A percentile compares a stretch with the other conserved stretches of the same genome.
Evolutionary conservation across 2,797 vertebrate species (phyloP).

Genomic region (Tamandua tetradactyla): DNA sequence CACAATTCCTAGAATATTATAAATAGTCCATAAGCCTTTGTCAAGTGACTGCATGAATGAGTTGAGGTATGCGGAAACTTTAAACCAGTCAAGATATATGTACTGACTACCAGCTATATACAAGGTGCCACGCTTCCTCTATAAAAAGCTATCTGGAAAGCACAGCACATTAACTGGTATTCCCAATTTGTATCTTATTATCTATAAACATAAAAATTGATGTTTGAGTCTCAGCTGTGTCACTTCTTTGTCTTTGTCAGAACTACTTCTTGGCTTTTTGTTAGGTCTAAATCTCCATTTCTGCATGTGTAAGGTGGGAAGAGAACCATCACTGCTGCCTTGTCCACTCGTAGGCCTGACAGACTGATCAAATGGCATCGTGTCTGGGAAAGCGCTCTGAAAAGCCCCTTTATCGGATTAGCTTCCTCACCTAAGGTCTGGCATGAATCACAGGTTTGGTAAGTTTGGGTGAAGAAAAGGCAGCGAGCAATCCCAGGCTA

Average conservation of each 20-base stretch:
- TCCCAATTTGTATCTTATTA: not conserved
- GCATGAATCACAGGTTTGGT: not conserved
- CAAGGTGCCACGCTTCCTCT: not conserved
- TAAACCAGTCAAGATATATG: not conserved
- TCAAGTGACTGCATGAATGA: not conserved
- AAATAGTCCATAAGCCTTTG: not conserved
- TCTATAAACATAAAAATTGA: not conserved
- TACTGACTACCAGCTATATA: not conserved
- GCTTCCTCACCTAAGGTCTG: not conserved
- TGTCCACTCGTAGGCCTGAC: not conserved
- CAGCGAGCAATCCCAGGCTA: not conserved
- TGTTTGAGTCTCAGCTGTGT: not conserved
- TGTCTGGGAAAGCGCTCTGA: not conserved
- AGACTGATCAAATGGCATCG: not conserved
- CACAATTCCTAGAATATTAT: not conserved
- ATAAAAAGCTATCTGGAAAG: not conserved
- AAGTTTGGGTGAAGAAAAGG: not conserved
- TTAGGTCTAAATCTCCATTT: not conserved
- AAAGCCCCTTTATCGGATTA: not conserved
- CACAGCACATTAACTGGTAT: not conserved
- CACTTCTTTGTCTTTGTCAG: not conserved
- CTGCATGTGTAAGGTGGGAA: not conserved
- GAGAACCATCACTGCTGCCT: not conserved
- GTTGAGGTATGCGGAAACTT: not conserved
- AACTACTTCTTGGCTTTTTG: not conserved